Evolutionary conservation across 2,797 vertebrate genomes (phyloP), one percentile per base, ranked within the genome.

Genomic region (Sebastes melanostomus): DNA sequence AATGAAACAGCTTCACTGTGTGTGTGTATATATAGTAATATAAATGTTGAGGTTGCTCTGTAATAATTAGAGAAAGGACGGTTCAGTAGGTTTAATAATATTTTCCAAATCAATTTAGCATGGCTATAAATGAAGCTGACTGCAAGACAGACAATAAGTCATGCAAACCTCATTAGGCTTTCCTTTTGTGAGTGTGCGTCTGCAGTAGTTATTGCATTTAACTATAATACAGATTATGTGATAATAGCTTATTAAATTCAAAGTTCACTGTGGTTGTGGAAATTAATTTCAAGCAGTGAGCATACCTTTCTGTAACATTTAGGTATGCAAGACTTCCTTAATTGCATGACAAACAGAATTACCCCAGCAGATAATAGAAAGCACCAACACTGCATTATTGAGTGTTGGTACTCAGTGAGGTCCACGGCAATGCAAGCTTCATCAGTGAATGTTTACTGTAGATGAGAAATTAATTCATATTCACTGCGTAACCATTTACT

Each of bases 1-100:
- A 89, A 89, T 89, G 72, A 93, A 90, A 92, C 75, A 46, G 82
- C 86, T 77, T 87, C 76, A 63, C 42, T 69, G 22, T 72, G 1
- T 74, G 5, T 54, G 8, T 61, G 2, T 67, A 18, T 73, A 11
- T 67, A 72, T 87, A 89, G 82, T 90, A 86, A 93, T 91, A 89
- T 90, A 94, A 93, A 86, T 87, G 88, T 92, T 90, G 82, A 89
- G 86, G 88, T 91, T 86, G 80, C 73, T 73, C 89, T 82, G 82
- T 91, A 89, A 94, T 94, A 90, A 92, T 94, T 91, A 92, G 80
- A 89, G 62, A 90, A 91, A 88, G 72, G 78, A 92, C 18, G 88
- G 82, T 94, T 93, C 91, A 93, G 87, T 89, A 86, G 92, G 86
- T 93, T 92, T 92, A 93, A 94, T 94, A 94, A 94, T 92, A 93